Base-by-base conservation (phyloP, 1,140 invertebrate species). In the Eueides isabella region DNA sequence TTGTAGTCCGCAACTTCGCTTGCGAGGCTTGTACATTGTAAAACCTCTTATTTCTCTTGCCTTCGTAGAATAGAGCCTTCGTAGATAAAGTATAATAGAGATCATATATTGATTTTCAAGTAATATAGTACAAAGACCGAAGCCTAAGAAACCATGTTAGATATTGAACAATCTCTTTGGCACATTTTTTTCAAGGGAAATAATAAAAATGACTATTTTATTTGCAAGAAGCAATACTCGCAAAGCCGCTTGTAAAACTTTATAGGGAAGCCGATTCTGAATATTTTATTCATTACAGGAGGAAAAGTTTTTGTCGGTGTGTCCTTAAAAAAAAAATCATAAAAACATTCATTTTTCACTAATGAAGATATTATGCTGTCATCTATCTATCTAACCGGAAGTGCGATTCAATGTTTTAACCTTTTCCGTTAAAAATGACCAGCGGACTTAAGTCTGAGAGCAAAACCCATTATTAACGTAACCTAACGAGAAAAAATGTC, bases 301-400 rank as follows among this genome's bases (percentile, higher is more conserved):
- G 66, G 31, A 41, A 71, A 75, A 38, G 35, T 41, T 75, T 75
- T 70, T 31, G 38, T 66, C 67, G 62, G 31, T 71, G 62, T 61
- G 48, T 30, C 72, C 72, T 73, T 67, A 19, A 71, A 76, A 79
- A 76, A 61, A 66, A 71, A 68, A 74, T 70, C 73, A 75, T 72
- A 72, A 71, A 80, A 78, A 80, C 76, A 80, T 16, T 80, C 76
- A 80, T 16, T 80, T 67, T 72, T 71, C 76, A 75, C 76, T 78
- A 83, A 83, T 81, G 81, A 83, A 80, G 80, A 81, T 83, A 81
- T 83, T 83, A 83, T 83, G 81, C 81, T 78, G 80, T 76, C 78
- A 81, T 81, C 76, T 38, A 38, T 38, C 35, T 38, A 38, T 38
- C 12, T 33, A 33, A 77, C 63, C 44, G 72, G 64, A 77, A 72